Evolutionary conservation across 2,797 vertebrate species (phyloP).

Genomic region (Glyptemys insculpta): DNA sequence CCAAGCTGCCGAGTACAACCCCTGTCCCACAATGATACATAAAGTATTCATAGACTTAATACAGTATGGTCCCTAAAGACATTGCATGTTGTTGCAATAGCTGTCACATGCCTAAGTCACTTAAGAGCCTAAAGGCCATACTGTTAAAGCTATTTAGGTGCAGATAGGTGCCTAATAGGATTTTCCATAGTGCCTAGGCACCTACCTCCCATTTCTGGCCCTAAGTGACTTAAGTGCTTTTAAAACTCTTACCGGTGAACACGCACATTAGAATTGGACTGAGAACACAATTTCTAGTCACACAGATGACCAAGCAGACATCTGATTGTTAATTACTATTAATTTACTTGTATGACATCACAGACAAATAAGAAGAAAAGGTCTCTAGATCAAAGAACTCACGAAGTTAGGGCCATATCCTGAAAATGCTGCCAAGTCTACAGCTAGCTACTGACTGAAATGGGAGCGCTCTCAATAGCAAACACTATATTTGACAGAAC

Average conservation of each 20-base stretch:
- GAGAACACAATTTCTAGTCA: not conserved
- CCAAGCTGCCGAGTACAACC: not conserved
- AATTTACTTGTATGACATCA: not conserved
- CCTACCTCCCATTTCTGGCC: not conserved
- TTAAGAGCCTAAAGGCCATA: not conserved
- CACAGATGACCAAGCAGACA: not conserved
- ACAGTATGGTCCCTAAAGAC: not conserved
- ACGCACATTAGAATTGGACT: not conserved
- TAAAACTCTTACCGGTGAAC: not conserved
- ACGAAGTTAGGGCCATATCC: not conserved
- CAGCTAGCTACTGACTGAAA: not conserved
- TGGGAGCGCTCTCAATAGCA: not conserved
- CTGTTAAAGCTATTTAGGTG: not conserved
- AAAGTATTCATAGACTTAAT: not conserved
- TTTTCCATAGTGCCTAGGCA: not conserved
- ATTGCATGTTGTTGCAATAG: not conserved
- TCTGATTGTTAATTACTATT: not conserved
- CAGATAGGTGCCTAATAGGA: not conserved
- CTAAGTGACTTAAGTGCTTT: not conserved
- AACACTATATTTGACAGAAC: not conserved
- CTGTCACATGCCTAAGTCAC: not conserved
- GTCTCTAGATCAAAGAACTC: not conserved
- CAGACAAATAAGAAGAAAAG: not conserved
- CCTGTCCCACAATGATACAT: not conserved
- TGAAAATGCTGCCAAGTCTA: not conserved